Conservation (phyloP, 2,888 invertebrate genomes). For the Athrips mouffetella region DNA sequence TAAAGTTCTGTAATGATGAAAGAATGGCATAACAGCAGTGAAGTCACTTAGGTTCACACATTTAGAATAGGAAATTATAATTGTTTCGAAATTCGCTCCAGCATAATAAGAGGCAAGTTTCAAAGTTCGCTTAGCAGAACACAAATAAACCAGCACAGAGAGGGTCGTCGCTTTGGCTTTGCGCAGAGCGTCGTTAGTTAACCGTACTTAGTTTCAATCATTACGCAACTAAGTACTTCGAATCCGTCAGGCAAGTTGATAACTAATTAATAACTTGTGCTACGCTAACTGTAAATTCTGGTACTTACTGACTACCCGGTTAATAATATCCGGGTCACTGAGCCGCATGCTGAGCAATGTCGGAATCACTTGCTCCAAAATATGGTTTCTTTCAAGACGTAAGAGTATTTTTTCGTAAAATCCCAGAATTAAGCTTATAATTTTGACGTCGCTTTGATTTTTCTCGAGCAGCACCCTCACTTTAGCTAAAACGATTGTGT, state of each 20-base stretch:
- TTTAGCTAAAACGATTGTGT: slow-evolving; percentile 88
- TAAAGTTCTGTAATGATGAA: slow-evolving; percentile 87
- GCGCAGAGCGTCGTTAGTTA: no score
- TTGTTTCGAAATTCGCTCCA: slow-evolving; percentile 5
- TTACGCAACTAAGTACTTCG: no score
- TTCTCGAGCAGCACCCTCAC: slow-evolving; percentile 89
- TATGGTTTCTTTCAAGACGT: slow-evolving; percentile 90
- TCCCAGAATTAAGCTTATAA: slow-evolving; percentile 87
- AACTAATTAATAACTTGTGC: no score
- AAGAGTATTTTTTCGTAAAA: slow-evolving; percentile 89
- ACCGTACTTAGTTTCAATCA: no score
- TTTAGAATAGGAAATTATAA: no score
- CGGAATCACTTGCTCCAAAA: slow-evolving; percentile 94
- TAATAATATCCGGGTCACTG: slow-evolving; percentile 92
- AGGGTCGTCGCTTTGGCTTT: no score
- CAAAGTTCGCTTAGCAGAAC: slow-evolving; percentile 15
- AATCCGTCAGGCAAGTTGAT: no score
- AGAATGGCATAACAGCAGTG: slow-evolving; percentile 14
- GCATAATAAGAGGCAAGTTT: neutral
- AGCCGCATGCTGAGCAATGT: slow-evolving; percentile 91
- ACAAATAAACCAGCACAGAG: neutral
- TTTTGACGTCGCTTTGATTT: slow-evolving; percentile 87
- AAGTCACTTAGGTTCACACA: neutral
- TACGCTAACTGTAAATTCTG: no score
- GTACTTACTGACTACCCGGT: slow-evolving; percentile 95